Evolutionary conservation across 2,113 vertebrate genomes (phyloP), one percentile per base, ranked within the genome.

Genomic region (Pterocles burchelli): DNA sequence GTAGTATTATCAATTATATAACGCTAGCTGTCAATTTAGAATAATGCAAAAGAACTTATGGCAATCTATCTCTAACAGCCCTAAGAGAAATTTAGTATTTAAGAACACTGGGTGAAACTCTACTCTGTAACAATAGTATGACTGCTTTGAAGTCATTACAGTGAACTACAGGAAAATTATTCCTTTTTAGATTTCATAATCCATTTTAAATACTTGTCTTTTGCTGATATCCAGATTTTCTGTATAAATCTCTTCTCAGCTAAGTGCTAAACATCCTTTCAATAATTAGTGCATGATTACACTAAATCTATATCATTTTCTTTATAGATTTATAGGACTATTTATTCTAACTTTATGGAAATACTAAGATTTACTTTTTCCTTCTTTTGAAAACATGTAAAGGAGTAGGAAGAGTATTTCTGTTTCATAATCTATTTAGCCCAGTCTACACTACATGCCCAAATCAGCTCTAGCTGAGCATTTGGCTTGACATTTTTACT

Each of bases 401-500:
- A 58, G 45, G 7, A 49, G 55, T 29, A 85, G 62, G 49, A 89
- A 57, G 89, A 80, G 57, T 54, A 52, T 72, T 79, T 93, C 57
- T 84, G 52, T 87, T 89, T 78, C 52, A 49, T 59, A 76, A 66
- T 33, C 48, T 45, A 1, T 86, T 76, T 85, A 95, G 52, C 31
- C 90, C 83, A 96, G 45, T 93, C 81, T 52, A 70, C 18, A 11
- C 34, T 67, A 28, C 72, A 8, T 71, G 43, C 77, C 79, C 85
- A 81, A 87, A 94, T 59, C 28, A 31, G 36, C 16, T 31, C 11
- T 21, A 38, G 20, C 52, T 95, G 58, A 96, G 67, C 85, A 77
- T 96, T 80, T 88, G 91, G 26, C 31, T 97, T 91, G 85, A 90
- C 49, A 58, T 51, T 94, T 95, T 77, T 86, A 67, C 45, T 92